Base-by-base conservation (phyloP, 2,113 vertebrate species). In the Mystacornis crossleyi region DNA sequence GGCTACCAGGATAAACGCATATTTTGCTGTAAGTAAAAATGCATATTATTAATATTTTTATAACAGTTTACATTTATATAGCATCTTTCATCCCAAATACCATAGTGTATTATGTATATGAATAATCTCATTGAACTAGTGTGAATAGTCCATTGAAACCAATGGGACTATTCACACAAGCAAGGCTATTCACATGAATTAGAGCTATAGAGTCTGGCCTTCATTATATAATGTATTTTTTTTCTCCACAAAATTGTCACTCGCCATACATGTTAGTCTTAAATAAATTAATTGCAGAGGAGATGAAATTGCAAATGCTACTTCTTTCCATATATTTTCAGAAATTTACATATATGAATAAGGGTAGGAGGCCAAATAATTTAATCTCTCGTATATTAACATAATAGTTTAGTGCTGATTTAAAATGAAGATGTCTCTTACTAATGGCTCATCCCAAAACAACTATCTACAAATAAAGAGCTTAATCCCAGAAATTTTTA, bases 91-190 rank as follows among this genome's bases (percentile, higher is more conserved):
- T 97, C 90, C 43, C 23, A 89, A 89, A 94, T 90, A 69, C 83
- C 47, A 21, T 57, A 86, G 60, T 33, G 45, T 82, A 93, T 94
- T 93, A 62, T 91, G 54, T 86, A 81, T 61, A 75, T 92, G 93
- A 95, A 96, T 97, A 96, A 96, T 97, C 86, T 69, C n/a, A 91
- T 89, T 96, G 96, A 96, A 89, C 53, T 81, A 42, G 48, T 83
- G 75, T 96, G 95, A 96, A 95, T 96, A 95, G 88, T 79, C 57
- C 86, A 94, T 95, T 96, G 93, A 97, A 96, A 90, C 69, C 33
- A 1, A 64, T 71, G 71, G 75, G 55, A 84, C 79, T 93, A 84
- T 89, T 96, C 80, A 89, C 21, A 81, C 75, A 92, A 90, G 80
- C 64, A 86, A 92, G 54, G 90, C 71, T 93, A 43, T 94, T 96